Conservation (phyloP, 2,113 vertebrate species). For the Eulemur rufifrons region DNA sequence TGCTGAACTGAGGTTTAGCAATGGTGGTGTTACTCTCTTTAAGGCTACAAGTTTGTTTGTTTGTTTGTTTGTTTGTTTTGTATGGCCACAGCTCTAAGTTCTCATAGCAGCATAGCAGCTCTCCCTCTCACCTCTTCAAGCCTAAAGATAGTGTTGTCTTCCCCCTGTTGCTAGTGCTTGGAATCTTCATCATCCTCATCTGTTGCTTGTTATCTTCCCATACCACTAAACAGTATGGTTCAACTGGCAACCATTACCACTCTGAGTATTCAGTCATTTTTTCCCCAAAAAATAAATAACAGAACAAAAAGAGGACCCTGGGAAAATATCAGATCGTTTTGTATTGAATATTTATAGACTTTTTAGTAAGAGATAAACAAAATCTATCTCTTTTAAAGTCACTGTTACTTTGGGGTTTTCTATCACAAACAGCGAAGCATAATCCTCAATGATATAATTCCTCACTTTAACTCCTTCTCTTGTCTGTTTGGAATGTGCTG, state of each 20-base stretch:
- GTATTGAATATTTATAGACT: background rate
- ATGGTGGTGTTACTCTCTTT: background rate
- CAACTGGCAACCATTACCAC: background rate
- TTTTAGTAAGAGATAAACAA: slow-evolving; percentile 6
- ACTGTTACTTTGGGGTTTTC: background rate
- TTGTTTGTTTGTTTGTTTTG: background rate
- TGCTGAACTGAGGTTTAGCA: background rate
- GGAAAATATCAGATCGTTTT: background rate
- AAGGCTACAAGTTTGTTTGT: background rate
- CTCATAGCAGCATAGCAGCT: background rate
- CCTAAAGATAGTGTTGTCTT: background rate
- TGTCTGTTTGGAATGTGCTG: background rate
- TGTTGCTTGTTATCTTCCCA: background rate
- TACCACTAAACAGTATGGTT: background rate
- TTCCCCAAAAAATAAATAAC: background rate
- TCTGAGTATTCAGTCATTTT: background rate
- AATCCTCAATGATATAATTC: background rate
- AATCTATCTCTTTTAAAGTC: background rate
- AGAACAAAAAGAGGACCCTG: background rate
- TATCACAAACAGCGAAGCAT: background rate
- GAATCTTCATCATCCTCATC: background rate
- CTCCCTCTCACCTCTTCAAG: background rate
- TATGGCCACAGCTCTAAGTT: background rate
- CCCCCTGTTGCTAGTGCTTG: background rate
- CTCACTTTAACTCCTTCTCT: background rate